Base-by-base conservation (phyloP, 2,888 invertebrate species). In the Alloscopus bannaensis region DNA sequence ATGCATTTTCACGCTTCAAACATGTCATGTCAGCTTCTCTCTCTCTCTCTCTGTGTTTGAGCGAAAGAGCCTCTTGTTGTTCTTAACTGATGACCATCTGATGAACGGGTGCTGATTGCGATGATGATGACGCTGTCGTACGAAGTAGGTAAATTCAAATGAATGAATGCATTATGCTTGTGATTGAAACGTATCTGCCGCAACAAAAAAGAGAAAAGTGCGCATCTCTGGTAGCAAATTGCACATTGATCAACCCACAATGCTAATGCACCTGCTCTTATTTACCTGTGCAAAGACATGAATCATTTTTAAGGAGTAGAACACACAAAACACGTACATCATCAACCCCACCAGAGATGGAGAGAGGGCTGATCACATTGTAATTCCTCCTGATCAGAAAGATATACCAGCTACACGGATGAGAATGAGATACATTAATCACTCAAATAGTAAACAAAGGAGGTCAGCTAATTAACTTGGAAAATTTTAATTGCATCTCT, bases 401-500 rank as follows among this genome's bases (percentile, higher is more conserved):
- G n/a, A n/a, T n/a, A n/a, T n/a, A n/a, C n/a, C n/a, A n/a, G n/a
- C n/a, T n/a, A n/a, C n/a, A n/a, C n/a, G n/a, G n/a, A n/a, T n/a
- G n/a, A 65, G 66, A 66, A 66, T 75, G 75, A 66, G 60, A 57
- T 75, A 50, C 47, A 26, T 16, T 60, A 50, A 40, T 28, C 57
- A 73, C 20, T 64, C 64, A 66, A 8, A 47, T 64, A 45, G 52
- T 40, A 65, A 55, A 57, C n/a, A 50, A 76, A 62, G 52, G 68
- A 42, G 76, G 76, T 76, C 76, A 76, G 42, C 69, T 76, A 76
- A 76, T 76, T 76, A 76, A 76, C 76, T 69, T 47, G 31, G 29
- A 62, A 55, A 64, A 31, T 26, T 29, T 66, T 69, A 57, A 52
- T 77, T 77, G 28, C 31, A 50, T 76, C 59, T 68, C 28, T 24